phyloP scores from a whole-genome alignment of 2,797 vertebrate species.

The Hypotaenidia okinawae region DNA sequence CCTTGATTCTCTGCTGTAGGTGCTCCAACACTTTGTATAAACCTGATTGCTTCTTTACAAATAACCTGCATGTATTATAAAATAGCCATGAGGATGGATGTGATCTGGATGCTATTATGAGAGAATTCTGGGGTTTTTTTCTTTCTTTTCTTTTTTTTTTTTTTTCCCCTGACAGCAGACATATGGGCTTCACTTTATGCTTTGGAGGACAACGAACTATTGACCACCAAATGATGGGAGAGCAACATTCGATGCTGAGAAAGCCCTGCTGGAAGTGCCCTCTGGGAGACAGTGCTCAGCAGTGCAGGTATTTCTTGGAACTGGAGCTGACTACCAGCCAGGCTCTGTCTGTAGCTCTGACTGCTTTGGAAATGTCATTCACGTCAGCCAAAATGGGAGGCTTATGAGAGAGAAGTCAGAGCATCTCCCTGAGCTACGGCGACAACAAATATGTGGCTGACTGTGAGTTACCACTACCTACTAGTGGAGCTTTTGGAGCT shows the following conservation, averaged over 20 bases:
- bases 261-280: not conserved
- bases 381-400: not conserved
- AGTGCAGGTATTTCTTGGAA: constrained; percentile 14
- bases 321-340: not conserved
- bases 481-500: not conserved
- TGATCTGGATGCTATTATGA: not conserved
- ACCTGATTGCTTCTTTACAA: not conserved
- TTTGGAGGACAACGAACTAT: not conserved
- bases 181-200: not conserved
- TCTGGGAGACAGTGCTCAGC: not conserved
- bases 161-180: not conserved
- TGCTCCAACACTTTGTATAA: not conserved
- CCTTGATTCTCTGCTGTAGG: not conserved
- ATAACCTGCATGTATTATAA: not conserved
- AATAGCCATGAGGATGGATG: not conserved
- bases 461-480: not conserved
- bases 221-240: not conserved
- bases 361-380: constrained; percentile 4
- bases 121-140: not conserved
- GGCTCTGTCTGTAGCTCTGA: not conserved
- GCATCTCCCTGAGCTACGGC: not conserved
- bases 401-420: not conserved
- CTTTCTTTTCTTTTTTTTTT: not conserved
- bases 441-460: not conserved
- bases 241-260: not conserved